These are phyloP conservation scores for Chrysolina americana DNA, from an alignment of 2,888 invertebrate species.

Conservation along the genomic window DNA sequence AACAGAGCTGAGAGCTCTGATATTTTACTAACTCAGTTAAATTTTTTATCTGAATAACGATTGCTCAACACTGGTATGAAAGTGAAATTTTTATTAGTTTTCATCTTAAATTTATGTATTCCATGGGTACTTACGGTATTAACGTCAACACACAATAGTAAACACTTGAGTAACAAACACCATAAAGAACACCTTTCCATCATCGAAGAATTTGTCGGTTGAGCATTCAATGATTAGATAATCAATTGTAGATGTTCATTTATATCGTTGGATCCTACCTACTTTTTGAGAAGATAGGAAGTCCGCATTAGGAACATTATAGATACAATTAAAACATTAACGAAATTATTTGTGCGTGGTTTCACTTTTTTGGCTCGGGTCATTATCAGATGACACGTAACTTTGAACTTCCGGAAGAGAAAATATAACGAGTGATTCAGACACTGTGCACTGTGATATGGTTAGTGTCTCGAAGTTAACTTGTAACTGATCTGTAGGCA, in stretches of 20 bases:
- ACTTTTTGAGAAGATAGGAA: conserved; percentile 20
- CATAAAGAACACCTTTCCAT: conserved; percentile 14
- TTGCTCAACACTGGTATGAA: too few relatives aligned
- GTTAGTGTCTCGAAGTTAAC: too few relatives aligned
- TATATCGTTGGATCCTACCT: conserved; percentile 10
- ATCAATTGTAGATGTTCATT: conserved; percentile 15
- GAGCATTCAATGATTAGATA: conserved; percentile 1
- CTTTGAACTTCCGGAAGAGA: background rate
- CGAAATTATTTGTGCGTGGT: background rate
- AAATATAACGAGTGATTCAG: background rate
- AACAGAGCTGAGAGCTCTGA: too few relatives aligned
- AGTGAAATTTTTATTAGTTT: background rate
- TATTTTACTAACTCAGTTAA: too few relatives aligned
- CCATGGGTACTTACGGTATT: conserved; percentile 1
- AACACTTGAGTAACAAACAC: conserved; percentile 7
- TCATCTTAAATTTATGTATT: background rate
- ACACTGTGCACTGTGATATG: too few relatives aligned
- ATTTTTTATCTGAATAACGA: too few relatives aligned
- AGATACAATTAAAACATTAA: conserved; percentile 5
- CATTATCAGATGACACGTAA: background rate
- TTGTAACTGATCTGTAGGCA: background rate
- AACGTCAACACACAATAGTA: background rate
- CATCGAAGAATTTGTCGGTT: background rate
- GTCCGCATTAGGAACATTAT: conserved; percentile 20
- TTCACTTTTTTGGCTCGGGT: conserved; percentile 4